Base-by-base conservation (phyloP, 92 coral and sea anemone species). In the Meandrina meandrites region DNA sequence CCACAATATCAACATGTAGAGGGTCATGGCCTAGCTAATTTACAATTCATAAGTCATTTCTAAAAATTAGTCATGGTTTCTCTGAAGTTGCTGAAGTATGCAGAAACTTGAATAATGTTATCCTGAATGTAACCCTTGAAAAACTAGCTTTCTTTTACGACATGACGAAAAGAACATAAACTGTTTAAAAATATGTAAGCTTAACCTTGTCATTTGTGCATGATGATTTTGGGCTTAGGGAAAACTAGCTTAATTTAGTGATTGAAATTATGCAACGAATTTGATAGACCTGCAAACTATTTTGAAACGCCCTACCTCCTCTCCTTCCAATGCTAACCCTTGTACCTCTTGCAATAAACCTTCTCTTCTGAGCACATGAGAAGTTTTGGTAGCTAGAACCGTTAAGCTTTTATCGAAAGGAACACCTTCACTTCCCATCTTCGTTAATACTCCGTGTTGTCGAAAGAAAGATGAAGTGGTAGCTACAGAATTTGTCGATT, bases 291-390 rank as follows among this genome's bases (percentile, higher is more conserved):
- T 62, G 15, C 16, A 13, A n/a, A 6, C 24, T 31, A 13, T 56
- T 8, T 6, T 17, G 28, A 36, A 60, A 79, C 36, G 13, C 12
- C 58, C 85, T 42, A 42, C 75, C 82, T 54, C 35, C 14, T 37
- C 76, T 31, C 1, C 75, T 22, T 1, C 24, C 72, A 64, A 48
- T 45, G 8, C 9, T 30, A 17, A 31, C 21, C 37, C 18, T 54
- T 34, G 82, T 21, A 40, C 45, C 4, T 37, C 58, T 81, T 13
- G 75, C 85, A 81, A 81, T n/a, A n/a, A n/a, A 27, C 75, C 27
- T 24, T 35, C 36, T 54, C 42, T 54, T 34, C 1, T 71, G 9
- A 32, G 37, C 24, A 1, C 76, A 6, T 0, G 47, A 71, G 24
- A 35, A 71, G 24, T 4, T 2, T 34, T 69, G 0, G 17, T 8